Percentiles rank a stretch among this genome's conserved stretches.
phyloP scores from a whole-genome alignment of 2,888 invertebrate genomes.

The Drosophila neotestacea region DNA sequence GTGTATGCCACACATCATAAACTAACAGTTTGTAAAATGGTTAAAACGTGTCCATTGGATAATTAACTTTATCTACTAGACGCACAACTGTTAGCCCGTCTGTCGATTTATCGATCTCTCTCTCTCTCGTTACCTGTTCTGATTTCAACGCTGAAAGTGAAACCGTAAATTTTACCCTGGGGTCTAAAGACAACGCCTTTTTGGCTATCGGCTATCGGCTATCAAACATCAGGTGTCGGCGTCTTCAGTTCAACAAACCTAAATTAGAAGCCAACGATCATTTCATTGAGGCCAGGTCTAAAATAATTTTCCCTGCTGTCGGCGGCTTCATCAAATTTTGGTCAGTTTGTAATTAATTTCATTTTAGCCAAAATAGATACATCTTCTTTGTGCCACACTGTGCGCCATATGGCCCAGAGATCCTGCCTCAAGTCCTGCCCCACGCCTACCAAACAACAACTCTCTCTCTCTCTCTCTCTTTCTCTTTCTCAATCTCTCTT shows the following conservation, averaged over 20 bases:
- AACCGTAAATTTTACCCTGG: constrained; percentile 70
- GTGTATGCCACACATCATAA: constrained; percentile 76
- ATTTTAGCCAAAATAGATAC: constrained; percentile 74
- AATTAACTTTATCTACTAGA: constrained; percentile 77
- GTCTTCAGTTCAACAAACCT: constrained; percentile 30
- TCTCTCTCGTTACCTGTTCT: constrained; percentile 76
- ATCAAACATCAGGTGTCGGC: constrained; percentile 83
- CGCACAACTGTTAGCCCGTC: constrained; percentile 62
- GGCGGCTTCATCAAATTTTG: constrained; percentile 66
- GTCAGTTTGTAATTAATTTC: constrained; percentile 79
- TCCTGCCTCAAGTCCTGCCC: constrained; percentile 24
- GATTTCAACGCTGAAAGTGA: constrained; percentile 83
- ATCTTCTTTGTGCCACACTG: constrained; percentile 60
- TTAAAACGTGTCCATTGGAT: constrained; percentile 34
- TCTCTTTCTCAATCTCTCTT: neutral
- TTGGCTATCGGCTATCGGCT: constrained; percentile 65
- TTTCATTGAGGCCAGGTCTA: constrained; percentile 42
- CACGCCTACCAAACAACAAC: constrained; percentile 52
- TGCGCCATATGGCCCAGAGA: constrained; percentile 68
- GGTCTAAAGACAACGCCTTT: constrained; percentile 30
- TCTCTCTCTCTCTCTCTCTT: neutral
- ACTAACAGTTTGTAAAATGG: constrained; percentile 81
- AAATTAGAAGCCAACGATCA: constrained; percentile 30
- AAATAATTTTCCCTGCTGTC: constrained; percentile 38
- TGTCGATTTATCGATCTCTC: constrained; percentile 25